A percentile compares a stretch with the other conserved stretches of the same genome.
phyloP scores from a whole-genome alignment of 2,797 vertebrate species.

The Rhinophrynus dorsalis region DNA sequence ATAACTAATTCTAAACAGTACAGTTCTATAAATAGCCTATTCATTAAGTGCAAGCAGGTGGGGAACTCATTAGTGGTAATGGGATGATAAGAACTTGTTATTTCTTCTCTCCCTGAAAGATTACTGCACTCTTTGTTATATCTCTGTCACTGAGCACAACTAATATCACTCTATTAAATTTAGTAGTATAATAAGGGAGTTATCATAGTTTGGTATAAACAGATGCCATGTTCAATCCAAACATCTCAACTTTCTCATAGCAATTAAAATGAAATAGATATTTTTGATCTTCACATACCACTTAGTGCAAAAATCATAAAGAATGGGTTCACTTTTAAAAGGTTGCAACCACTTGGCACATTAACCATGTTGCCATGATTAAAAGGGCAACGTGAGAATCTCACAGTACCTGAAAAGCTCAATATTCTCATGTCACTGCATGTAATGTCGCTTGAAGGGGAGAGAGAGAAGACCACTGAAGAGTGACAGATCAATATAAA shows the following conservation, averaged over 20 bases:
- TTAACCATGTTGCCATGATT: no score
- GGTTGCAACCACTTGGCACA: no score
- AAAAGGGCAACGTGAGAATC: no score
- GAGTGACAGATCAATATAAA: no score
- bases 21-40: neutral
- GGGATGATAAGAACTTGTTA: neutral
- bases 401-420: no score
- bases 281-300: conserved; percentile 5
- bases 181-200: neutral
- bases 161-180: conserved; percentile 13
- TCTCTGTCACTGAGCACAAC: neutral
- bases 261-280: neutral
- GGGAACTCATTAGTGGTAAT: neutral
- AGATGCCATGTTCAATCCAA: neutral
- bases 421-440: no score
- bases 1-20: no score
- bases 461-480: no score
- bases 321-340: no score
- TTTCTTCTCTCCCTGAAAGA: neutral
- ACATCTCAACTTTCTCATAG: neutral
- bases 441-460: no score
- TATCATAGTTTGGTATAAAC: neutral
- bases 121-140: neutral
- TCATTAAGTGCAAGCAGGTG: neutral
- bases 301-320: conserved; percentile 11